These are phyloP conservation scores for Nasonia longicornis DNA, from an alignment of 1,140 invertebrate genomes.

Conservation along the genomic window DNA sequence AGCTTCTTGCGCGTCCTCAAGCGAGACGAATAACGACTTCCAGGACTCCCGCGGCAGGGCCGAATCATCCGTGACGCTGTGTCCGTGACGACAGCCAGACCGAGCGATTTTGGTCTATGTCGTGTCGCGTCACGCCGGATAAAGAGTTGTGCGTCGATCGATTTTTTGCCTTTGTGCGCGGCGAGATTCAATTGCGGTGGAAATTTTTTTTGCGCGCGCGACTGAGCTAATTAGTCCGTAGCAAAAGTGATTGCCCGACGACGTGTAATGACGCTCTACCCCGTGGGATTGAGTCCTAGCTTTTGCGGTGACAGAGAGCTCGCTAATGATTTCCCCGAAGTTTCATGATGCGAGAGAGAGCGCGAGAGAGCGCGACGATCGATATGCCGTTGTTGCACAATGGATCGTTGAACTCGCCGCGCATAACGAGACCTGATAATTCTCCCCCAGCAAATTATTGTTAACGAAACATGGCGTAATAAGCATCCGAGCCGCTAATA, in stretches of 20 bases:
- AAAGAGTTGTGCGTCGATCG: background rate
- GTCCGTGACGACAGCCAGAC: slow-evolving; percentile 18
- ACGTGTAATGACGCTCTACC: background rate
- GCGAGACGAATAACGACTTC: slow-evolving; percentile 40
- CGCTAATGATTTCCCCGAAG: background rate
- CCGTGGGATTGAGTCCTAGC: background rate
- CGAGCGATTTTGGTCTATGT: slow-evolving; percentile 8
- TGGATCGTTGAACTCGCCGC: background rate
- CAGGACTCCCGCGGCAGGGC: background rate
- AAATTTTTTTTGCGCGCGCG: background rate
- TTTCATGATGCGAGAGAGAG: background rate
- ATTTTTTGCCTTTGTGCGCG: background rate
- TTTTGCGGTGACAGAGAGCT: background rate
- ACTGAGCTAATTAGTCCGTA: background rate
- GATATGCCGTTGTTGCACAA: background rate
- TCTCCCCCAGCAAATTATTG: background rate
- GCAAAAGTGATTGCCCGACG: background rate
- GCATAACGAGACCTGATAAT: background rate
- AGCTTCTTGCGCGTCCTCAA: slow-evolving; percentile 26
- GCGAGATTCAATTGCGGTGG: slow-evolving; percentile 4
- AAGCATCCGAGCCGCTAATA: slow-evolving; percentile 4
- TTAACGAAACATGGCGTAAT: background rate
- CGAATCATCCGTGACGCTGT: slow-evolving; percentile 29
- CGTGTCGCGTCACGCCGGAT: background rate
- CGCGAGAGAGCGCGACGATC: background rate